Base-by-base conservation (phyloP, 2,888 invertebrate genomes). In the Dioctria linearis region DNA sequence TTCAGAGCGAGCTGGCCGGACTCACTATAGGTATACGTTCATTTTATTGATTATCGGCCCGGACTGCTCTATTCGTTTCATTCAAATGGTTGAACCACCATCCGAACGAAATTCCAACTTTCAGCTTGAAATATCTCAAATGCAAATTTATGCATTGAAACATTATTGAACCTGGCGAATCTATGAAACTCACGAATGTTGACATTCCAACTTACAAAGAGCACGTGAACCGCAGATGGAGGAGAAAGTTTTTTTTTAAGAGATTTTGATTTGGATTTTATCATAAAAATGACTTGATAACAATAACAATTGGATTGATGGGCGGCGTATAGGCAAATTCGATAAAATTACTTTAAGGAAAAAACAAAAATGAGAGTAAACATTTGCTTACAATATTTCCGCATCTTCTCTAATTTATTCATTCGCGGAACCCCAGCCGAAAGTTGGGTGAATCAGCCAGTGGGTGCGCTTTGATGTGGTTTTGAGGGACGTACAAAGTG, bases 61-160 rank as follows among this genome's bases (percentile, higher is more conserved):
- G 54, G 11, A 11, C 11, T 54, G 11, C 54, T 6, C 54, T 54
- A 25, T n/a, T 61, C 25, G 39, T 5, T 61, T 39, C 61, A 61
- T 61, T 61, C 61, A 61, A 61, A 39, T 11, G 61, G 8, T 25
- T 25, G 25, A 61, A 37, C 61, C 37, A 61, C 61, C 25, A 25
- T 25, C 61, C 54, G 11, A 8, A 54, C 11, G 25, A 4, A 39
- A 25, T 25, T 61, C 39, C 61, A 39, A 11, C 25, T 59, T 39
- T 61, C 61, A 6, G 37, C 25, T 39, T 61, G 25, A 37, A 61
- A 61, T 61, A 61, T 61, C 61, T 61, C 61, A 39, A 73, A 79
- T 81, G 78, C 81, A 81, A 81, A 81, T 81, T 81, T 81, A 81
- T 81, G 81, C 81, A 81, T 81, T 81, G 65, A 81, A 79, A 78